Evolutionary conservation across 2,888 invertebrate genomes (phyloP), one percentile per base, ranked within the genome.

Genomic region (Amblyjoppa proteus): DNA sequence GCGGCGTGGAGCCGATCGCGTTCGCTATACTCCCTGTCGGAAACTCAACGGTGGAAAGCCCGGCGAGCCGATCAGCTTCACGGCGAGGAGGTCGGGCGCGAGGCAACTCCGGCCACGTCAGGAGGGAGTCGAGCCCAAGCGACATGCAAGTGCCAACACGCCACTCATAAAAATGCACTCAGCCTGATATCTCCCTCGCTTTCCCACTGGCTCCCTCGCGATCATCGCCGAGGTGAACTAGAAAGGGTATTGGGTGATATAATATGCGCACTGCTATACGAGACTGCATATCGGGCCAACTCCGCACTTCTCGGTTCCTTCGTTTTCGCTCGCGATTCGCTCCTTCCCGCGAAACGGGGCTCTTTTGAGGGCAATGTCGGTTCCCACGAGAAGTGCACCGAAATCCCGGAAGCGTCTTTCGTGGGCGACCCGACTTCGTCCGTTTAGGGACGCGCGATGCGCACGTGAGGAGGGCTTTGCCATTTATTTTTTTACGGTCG

Each of bases 161-260:
- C 90, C 88, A 90, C 89, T 90, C 91, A 89, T 90, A 89, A 90
- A 91, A 91, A 90, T 89, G 89, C 89, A 90, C 88, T 89, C 88
- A 85, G 86, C 81, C 85, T 89, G 89, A 89, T 90, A 90, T 90
- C 89, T 88, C 83, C 89, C 77, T 78, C 68, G 70, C 31, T 81
- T 78, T 78, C 56, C 75, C 45, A 53, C 82, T 71, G 66, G 71
- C 81, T 80, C 76, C 82, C 84, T 78, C 78, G 84, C 81, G 85
- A 85, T 82, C 85, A 79, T 81, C 78, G 68, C 49, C 38, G 58
- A 51, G 25, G 73, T 53, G 68, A 74, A 70, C 78, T 64, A 74
- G 25, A 49, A 28, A 45, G 20, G 34, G 16, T 25, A 64, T 41
- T 41, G 53, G 70, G 45, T 28, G 75, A 74, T 71, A 80, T 41